A percentile compares a stretch with the other conserved stretches of the same genome.
These are phyloP conservation scores for Paraplagusia blochii DNA, from an alignment of 2,113 vertebrate genomes.

Conservation along the genomic window DNA sequence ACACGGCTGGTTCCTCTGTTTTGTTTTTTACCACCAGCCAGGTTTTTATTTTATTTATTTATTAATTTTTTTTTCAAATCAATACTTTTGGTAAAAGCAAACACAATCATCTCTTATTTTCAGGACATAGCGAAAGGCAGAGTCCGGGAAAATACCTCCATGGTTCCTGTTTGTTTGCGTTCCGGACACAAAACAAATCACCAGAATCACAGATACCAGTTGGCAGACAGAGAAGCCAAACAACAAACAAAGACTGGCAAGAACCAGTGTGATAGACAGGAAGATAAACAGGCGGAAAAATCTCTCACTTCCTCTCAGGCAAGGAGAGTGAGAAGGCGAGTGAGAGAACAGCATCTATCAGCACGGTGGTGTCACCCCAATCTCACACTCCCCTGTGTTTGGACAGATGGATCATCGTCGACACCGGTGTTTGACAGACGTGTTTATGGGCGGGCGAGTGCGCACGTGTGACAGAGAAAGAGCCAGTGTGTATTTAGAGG, in stretches of 20 bases:
- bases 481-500: slow-evolving; percentile 39
- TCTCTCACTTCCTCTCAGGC: slow-evolving; percentile 12
- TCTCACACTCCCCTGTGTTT: slow-evolving; percentile 62
- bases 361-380: slow-evolving; percentile 50
- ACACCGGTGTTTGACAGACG: slow-evolving; percentile 53
- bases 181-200: slow-evolving; percentile 15
- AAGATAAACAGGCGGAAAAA: slow-evolving; percentile 39
- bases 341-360: slow-evolving; percentile 43
- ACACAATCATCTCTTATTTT: slow-evolving; percentile 2
- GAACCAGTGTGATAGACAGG: slow-evolving; percentile 24
- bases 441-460: slow-evolving; percentile 27
- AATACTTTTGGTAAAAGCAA: too few species aligned
- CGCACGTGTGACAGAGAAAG: slow-evolving; percentile 31
- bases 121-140: slow-evolving; percentile 9
- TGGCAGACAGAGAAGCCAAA: slow-evolving; percentile 36
- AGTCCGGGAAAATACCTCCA: slow-evolving; percentile 16
- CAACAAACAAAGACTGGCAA: slow-evolving; percentile 43
- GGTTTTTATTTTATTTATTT: too few species aligned
- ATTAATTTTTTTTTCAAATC: too few species aligned
- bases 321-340: slow-evolving; percentile 6
- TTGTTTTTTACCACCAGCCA: background rate
- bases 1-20: slow-evolving; percentile 1
- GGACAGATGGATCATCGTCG: slow-evolving; percentile 67
- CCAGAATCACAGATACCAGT: slow-evolving; percentile 18
- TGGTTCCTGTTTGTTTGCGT: background rate